A percentile compares a stretch with the other conserved stretches of the same genome.
Evolutionary conservation across 2,113 vertebrate genomes (phyloP).

Genomic region (Tauraco erythrolophus): DNA sequence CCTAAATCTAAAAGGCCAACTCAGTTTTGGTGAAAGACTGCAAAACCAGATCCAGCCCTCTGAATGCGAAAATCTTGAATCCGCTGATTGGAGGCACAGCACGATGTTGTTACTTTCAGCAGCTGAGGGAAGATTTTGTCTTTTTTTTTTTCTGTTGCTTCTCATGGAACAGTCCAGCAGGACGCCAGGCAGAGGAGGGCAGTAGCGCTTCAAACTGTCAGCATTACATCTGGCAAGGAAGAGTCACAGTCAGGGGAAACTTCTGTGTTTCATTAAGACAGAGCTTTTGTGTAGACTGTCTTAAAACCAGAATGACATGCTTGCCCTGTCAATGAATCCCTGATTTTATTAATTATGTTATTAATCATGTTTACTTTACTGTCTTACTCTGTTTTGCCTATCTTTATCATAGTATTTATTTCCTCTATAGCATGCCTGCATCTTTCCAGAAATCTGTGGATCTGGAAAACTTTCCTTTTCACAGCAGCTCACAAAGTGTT

Average conservation of each 20-base stretch:
- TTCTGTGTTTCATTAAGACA: neutral
- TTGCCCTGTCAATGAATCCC: neutral
- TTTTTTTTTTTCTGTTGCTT: neutral
- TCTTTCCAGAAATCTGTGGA: neutral
- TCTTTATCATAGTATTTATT: neutral
- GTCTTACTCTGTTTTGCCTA: neutral
- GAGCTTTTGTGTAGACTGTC: neutral
- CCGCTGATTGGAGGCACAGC: neutral
- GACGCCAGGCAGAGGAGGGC: conserved; percentile 10
- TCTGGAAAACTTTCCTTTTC: neutral
- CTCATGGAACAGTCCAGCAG: neutral
- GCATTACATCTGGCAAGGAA: neutral
- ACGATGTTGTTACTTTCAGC: neutral
- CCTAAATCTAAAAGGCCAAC: neutral
- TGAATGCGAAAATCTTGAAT: neutral
- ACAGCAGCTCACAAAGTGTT: neutral
- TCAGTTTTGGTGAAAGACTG: neutral
- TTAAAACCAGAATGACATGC: neutral
- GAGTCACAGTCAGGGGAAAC: neutral
- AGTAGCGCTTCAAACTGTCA: neutral
- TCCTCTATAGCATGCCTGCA: neutral
- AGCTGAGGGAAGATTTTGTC: neutral
- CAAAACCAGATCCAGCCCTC: neutral
- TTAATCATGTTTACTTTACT: neutral
- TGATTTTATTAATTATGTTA: neutral